Percentiles rank a stretch among this genome's conserved stretches.
These are phyloP conservation scores for Abrostola triplasia DNA, from an alignment of 2,888 invertebrate genomes.

Conservation along the genomic window DNA sequence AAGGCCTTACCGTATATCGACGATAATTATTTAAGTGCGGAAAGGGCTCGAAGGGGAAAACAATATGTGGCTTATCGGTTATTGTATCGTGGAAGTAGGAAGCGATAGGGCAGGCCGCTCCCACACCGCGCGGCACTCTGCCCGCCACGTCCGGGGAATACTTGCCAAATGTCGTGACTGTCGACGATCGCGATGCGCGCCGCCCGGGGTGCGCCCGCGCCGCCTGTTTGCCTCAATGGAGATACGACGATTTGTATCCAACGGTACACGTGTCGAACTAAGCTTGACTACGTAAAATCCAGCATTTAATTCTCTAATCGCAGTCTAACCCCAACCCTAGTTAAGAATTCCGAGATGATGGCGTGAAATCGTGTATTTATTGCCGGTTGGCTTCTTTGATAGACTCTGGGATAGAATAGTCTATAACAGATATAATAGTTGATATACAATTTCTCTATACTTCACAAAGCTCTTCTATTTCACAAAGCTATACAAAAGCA, in stretches of 20 bases:
- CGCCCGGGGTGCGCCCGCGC: slow-evolving; percentile 82
- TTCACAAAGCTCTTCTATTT: background rate
- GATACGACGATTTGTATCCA: slow-evolving; percentile 84
- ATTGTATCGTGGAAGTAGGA: slow-evolving; percentile 84
- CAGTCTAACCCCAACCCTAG: slow-evolving; percentile 55
- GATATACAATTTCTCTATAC: background rate
- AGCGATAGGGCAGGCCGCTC: slow-evolving; percentile 85
- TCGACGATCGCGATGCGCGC: slow-evolving; percentile 86
- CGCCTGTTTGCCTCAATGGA: slow-evolving; percentile 77
- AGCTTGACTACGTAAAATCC: slow-evolving; percentile 70
- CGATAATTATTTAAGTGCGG: slow-evolving; percentile 45
- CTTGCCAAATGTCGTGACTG: slow-evolving; percentile 88
- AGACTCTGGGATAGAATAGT: background rate
- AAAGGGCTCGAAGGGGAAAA: slow-evolving; percentile 50
- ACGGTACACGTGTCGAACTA: slow-evolving; percentile 82
- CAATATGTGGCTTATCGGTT: slow-evolving; percentile 68
- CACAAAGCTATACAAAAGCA: background rate
- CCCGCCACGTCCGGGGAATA: slow-evolving; percentile 81
- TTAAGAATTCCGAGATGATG: slow-evolving; percentile 60
- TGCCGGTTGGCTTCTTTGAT: slow-evolving; percentile 24
- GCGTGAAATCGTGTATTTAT: slow-evolving; percentile 65
- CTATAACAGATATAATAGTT: slow-evolving; percentile 4
- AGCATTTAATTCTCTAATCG: slow-evolving; percentile 70
- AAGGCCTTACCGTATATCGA: slow-evolving; percentile 16
- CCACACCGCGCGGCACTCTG: slow-evolving; percentile 77